Conservation (phyloP, 2,797 vertebrate species). For the Sebastes kiyomatsui region DNA sequence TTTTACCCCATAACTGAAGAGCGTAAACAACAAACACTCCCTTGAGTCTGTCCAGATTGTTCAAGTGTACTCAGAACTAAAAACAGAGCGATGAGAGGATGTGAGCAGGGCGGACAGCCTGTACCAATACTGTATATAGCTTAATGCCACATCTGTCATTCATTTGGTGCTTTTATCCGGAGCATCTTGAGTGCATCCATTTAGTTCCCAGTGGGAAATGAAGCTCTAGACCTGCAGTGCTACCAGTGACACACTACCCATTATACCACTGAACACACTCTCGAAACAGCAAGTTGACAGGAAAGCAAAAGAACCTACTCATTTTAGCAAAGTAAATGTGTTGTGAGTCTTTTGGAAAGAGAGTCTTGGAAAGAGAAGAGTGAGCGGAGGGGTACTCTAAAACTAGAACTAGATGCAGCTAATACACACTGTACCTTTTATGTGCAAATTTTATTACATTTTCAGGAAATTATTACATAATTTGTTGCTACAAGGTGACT, state of each 20-base stretch:
- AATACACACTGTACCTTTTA: too few relatives aligned
- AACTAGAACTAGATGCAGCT: too few relatives aligned
- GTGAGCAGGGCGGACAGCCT: constrained; percentile 1
- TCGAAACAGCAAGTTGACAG: constrained; percentile 15
- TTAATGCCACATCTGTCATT: constrained; percentile 48
- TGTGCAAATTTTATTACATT: too few relatives aligned
- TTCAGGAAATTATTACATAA: too few relatives aligned
- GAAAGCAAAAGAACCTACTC: not conserved
- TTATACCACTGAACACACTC: constrained; percentile 18
- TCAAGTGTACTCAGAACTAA: constrained; percentile 38
- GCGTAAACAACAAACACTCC: constrained; percentile 25
- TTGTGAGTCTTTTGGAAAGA: too few relatives aligned
- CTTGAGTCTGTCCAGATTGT: constrained; percentile 38
- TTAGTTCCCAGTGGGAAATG: constrained; percentile 48
- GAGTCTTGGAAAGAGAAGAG: too few relatives aligned
- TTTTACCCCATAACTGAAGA: constrained; percentile 24
- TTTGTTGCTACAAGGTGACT: too few relatives aligned
- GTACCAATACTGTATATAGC: constrained; percentile 21
- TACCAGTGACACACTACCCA: constrained; percentile 17
- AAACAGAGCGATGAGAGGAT: constrained; percentile 26
- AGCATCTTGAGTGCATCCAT: constrained; percentile 64
- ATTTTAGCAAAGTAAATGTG: constrained; percentile 4
- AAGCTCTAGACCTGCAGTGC: constrained; percentile 23
- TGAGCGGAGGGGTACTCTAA: too few relatives aligned
- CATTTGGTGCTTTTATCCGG: constrained; percentile 56